These are phyloP conservation scores for Musca vetustissima DNA, from an alignment of 1,140 invertebrate species.

Conservation along the genomic window DNA sequence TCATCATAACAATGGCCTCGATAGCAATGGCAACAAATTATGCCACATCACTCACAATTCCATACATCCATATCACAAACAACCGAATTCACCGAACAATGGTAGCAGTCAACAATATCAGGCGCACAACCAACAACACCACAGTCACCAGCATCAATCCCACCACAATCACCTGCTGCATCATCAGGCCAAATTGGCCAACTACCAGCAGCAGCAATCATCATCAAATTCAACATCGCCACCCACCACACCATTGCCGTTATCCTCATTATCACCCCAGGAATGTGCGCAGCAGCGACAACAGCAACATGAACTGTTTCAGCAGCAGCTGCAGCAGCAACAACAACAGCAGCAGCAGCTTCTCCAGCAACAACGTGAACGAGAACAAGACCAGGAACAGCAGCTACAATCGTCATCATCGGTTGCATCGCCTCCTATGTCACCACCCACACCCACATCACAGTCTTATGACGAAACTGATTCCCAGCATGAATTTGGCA, in stretches of 20 bases:
- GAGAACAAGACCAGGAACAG: conserved; percentile 26
- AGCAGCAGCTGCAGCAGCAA: conserved; percentile 36
- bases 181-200: conserved; percentile 19
- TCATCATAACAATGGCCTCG: conserved; percentile 41
- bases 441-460: conserved; percentile 6
- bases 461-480: conserved; percentile 38
- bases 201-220: conserved; percentile 40
- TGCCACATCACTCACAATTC: conserved; percentile 30
- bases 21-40: conserved; percentile 32
- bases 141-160: conserved; percentile 10
- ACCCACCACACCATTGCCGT: conserved; percentile 38
- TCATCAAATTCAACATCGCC: conserved; percentile 32
- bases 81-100: conserved; percentile 30
- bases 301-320: conserved; percentile 41
- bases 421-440: neutral
- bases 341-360: too few species aligned
- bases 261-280: conserved; percentile 43
- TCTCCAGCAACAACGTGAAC: conserved; percentile 15
- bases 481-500: conserved; percentile 47
- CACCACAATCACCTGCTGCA: conserved; percentile 30
- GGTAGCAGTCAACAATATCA: conserved; percentile 28
- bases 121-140: conserved; percentile 31
- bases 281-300: conserved; percentile 37
- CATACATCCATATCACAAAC: conserved; percentile 34
- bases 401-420: conserved; percentile 5